Evolutionary conservation across 2,888 invertebrate species (phyloP).

Genomic region (Harmothoe impar): DNA sequence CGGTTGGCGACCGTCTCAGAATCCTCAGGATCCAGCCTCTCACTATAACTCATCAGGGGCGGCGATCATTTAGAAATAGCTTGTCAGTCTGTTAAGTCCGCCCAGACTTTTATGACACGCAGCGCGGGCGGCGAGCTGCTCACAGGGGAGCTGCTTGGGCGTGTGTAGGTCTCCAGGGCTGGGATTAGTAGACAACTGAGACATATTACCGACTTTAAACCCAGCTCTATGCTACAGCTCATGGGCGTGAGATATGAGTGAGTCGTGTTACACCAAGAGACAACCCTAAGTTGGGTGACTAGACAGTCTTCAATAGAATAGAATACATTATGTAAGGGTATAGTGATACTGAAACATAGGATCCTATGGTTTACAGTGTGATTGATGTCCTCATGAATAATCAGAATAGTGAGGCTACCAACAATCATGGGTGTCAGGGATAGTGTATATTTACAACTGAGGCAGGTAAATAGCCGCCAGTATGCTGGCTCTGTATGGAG

Average conservation of each 20-base stretch:
- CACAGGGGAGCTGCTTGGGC: not conserved
- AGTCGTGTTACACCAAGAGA: too few species aligned
- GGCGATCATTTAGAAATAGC: constrained; percentile 38
- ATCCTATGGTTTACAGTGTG: not conserved
- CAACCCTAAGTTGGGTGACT: too few species aligned
- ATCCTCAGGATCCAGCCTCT: not conserved
- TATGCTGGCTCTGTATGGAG: not conserved
- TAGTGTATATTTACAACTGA: not conserved
- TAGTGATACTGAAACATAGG: too few species aligned
- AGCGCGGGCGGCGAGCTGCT: not conserved
- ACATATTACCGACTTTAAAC: constrained; percentile 41
- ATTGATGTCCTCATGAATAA: constrained; percentile 19
- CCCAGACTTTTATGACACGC: constrained; percentile 35
- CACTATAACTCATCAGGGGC: constrained; percentile 26
- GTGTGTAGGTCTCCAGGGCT: not conserved
- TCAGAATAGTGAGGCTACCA: not conserved
- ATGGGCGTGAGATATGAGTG: not conserved
- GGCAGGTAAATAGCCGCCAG: not conserved
- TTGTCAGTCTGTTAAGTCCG: constrained; percentile 35
- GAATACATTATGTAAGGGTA: too few species aligned
- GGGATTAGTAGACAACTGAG: constrained; percentile 7
- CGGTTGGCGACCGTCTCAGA: not conserved
- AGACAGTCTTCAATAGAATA: too few species aligned
- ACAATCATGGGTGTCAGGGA: not conserved
- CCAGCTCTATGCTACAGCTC: constrained; percentile 22